Evolutionary conservation across 2,888 invertebrate species (phyloP).

Genomic region (Eupithecia exiguata): DNA sequence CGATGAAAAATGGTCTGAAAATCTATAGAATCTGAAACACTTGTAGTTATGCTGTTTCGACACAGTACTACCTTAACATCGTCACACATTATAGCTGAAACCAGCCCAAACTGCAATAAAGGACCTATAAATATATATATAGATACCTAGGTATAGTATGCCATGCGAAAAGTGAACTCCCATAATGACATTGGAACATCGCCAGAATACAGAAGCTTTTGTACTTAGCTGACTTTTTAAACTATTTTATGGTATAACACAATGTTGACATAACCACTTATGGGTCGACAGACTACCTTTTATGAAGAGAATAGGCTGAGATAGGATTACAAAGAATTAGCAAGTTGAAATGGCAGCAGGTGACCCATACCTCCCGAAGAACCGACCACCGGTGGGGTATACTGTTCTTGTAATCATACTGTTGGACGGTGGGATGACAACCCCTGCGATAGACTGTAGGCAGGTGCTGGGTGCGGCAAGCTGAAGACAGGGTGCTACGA

Average conservation of each 20-base stretch:
- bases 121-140: neutral
- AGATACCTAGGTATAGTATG: neutral
- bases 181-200: slow-evolving; percentile 73
- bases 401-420: neutral
- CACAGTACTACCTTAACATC: neutral
- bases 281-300: neutral
- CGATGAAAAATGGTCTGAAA: neutral
- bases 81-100: neutral
- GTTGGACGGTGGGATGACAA: neutral
- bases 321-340: neutral
- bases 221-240: slow-evolving; percentile 32
- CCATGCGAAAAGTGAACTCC: slow-evolving; percentile 54
- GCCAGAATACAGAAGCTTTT: slow-evolving; percentile 59
- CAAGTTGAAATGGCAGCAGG: neutral
- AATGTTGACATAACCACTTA: slow-evolving; percentile 21
- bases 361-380: neutral
- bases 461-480: no score
- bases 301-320: neutral
- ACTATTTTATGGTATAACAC: slow-evolving; percentile 30
- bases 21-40: neutral
- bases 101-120: neutral
- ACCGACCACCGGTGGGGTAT: neutral
- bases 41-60: neutral
- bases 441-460: no score
- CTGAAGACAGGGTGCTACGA: no score